phyloP scores from a whole-genome alignment of 2,797 vertebrate genomes.

The Dallia pectoralis region DNA sequence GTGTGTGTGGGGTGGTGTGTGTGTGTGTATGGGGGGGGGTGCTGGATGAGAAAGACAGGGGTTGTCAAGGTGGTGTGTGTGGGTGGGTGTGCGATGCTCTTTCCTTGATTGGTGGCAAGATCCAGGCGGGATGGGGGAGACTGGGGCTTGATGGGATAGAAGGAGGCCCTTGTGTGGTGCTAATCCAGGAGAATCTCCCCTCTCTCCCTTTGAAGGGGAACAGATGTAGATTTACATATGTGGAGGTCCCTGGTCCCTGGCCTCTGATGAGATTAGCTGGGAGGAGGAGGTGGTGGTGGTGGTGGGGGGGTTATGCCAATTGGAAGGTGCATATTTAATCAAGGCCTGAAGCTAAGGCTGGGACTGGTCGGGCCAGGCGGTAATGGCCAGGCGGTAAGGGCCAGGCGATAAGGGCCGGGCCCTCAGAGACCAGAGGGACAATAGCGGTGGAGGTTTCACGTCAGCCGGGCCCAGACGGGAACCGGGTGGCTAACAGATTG shows the following conservation, averaged over 20 bases:
- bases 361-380: constrained; percentile 66
- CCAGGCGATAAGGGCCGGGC: constrained; percentile 73
- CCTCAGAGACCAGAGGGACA: constrained; percentile 83
- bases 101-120: constrained; percentile 80
- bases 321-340: constrained; percentile 99
- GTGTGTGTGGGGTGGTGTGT: constrained; percentile 68
- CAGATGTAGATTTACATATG: constrained; percentile 99
- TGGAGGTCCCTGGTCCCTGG: constrained; percentile 87
- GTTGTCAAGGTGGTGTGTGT: constrained; percentile 51
- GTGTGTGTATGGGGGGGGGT: constrained; percentile 74
- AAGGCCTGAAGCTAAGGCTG: constrained; percentile 86
- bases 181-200: constrained; percentile 93
- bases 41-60: constrained; percentile 44
- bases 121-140: constrained; percentile 76
- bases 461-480: constrained; percentile 82
- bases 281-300: constrained; percentile 48
- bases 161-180: constrained; percentile 44
- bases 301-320: constrained; percentile 82
- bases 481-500: constrained; percentile 84
- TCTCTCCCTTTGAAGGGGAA: constrained; percentile 87
- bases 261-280: constrained; percentile 98
- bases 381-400: constrained; percentile 73
- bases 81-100: constrained; percentile 66
- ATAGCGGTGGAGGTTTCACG: constrained; percentile 81
- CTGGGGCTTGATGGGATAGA: background rate